These are phyloP conservation scores for Latrodectus elegans DNA, from an alignment of 2,888 invertebrate species.

Conservation along the genomic window DNA sequence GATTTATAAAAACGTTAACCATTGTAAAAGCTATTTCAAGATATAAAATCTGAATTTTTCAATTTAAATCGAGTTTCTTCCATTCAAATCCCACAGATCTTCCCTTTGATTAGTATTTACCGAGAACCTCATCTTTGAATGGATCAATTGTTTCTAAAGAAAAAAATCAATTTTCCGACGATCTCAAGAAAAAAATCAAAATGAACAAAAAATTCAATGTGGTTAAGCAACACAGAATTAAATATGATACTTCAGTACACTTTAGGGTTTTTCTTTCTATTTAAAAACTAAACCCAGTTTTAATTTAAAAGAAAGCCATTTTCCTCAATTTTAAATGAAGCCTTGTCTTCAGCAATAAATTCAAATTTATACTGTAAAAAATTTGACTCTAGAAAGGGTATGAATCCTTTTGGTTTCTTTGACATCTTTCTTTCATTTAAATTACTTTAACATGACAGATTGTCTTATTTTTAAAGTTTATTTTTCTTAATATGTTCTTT, in stretches of 20 bases:
- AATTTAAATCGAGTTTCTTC: conserved; percentile 37
- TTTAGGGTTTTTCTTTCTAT: conserved; percentile 18
- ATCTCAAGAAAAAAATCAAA: conserved; percentile 15
- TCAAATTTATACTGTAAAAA: conserved; percentile 48
- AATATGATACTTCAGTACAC: conserved; percentile 43
- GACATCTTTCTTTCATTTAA: too few species aligned
- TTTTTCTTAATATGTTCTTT: too few species aligned
- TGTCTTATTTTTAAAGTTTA: too few species aligned
- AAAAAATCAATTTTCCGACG: conserved; percentile 35
- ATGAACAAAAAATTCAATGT: conserved; percentile 33
- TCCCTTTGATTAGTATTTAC: conserved; percentile 51
- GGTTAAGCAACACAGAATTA: conserved; percentile 53
- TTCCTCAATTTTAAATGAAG: conserved; percentile 51
- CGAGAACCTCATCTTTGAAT: conserved; percentile 18
- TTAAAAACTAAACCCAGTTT: conserved; percentile 30
- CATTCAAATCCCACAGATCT: conserved; percentile 23
- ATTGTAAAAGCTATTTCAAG: not conserved
- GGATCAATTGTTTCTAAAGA: conserved; percentile 44
- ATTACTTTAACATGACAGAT: too few species aligned
- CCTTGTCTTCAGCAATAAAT: conserved; percentile 43
- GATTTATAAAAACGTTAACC: conserved; percentile 26
- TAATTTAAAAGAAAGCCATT: conserved; percentile 45
- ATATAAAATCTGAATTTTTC: conserved; percentile 20
- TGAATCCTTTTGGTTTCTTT: too few species aligned
- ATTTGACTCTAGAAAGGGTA: not conserved